Conservation (phyloP, 2,888 invertebrate species). For the Dilophus febrilis region DNA sequence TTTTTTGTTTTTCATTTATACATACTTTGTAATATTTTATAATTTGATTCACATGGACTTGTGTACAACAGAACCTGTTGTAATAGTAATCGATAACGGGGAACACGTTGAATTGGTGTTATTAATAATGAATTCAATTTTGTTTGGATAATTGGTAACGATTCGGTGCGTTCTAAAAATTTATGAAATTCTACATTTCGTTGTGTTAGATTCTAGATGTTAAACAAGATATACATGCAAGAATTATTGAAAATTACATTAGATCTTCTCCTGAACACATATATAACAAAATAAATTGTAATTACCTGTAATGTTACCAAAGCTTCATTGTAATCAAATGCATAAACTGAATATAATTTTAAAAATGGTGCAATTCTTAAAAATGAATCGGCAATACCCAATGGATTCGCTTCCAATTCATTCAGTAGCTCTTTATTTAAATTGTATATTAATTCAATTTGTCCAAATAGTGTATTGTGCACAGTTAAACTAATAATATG, state of each 20-base stretch:
- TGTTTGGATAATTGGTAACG: constrained; percentile 47
- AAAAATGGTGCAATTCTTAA: constrained; percentile 56
- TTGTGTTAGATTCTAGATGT: constrained; percentile 31
- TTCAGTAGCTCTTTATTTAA: constrained; percentile 42
- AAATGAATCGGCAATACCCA: constrained; percentile 47
- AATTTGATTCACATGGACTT: constrained; percentile 37
- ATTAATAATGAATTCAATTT: constrained; percentile 57
- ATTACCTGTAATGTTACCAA: constrained; percentile 41
- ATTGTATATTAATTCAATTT: constrained; percentile 43
- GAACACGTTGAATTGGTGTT: constrained; percentile 61
- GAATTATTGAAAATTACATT: too few species aligned
- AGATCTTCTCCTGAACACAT: too few species aligned
- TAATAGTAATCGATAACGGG: constrained; percentile 54
- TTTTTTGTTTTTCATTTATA: too few species aligned
- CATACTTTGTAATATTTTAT: constrained; percentile 35
- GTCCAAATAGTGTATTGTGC: constrained; percentile 41
- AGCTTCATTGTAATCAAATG: constrained; percentile 51
- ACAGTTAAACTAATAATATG: constrained; percentile 33
- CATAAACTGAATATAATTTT: constrained; percentile 61
- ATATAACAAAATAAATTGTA: too few species aligned
- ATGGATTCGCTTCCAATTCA: constrained; percentile 36
- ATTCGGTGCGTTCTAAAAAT: constrained; percentile 45
- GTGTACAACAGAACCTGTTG: constrained; percentile 49
- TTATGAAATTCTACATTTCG: constrained; percentile 36
- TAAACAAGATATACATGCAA: constrained; percentile 1